These are phyloP conservation scores for Tenthredo distinguenda DNA, from an alignment of 2,888 invertebrate genomes.

Conservation along the genomic window DNA sequence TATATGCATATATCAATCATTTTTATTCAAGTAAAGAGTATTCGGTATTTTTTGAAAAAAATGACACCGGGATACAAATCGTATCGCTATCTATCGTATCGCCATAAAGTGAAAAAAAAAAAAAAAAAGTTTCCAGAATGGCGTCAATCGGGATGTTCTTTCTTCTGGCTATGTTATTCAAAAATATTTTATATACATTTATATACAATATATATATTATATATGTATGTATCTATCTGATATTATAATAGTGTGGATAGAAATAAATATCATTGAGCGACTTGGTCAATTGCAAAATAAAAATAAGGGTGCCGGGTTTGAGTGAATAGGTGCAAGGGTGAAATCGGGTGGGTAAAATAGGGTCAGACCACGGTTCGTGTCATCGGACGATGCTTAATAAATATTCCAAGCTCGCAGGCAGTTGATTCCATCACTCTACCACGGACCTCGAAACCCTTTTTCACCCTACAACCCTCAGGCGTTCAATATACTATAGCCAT, in stretches of 20 bases:
- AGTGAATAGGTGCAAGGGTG: not conserved
- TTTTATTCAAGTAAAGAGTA: not conserved
- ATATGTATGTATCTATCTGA: not conserved
- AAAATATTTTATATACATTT: not conserved
- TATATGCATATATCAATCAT: not conserved
- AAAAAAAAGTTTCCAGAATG: not conserved
- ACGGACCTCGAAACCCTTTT: not conserved
- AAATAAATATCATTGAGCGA: constrained; percentile 16
- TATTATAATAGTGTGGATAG: not conserved
- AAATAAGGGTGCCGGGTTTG: not conserved
- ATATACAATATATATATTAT: not conserved
- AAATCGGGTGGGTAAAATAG: constrained; percentile 6
- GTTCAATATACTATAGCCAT: not conserved
- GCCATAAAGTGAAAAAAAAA: not conserved
- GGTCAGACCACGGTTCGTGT: constrained; percentile 31
- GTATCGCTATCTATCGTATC: not conserved
- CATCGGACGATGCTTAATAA: constrained; percentile 45
- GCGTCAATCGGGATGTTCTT: not conserved
- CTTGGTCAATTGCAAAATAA: constrained; percentile 15
- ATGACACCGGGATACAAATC: not conserved
- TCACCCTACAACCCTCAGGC: not conserved
- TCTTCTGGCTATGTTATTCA: not conserved
- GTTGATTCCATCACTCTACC: constrained; percentile 36
- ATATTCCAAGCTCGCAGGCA: constrained; percentile 38
- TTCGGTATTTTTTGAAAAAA: not conserved